phyloP scores from a whole-genome alignment of 2,797 vertebrate genomes.

The Lepilemur ruficaudatus region DNA sequence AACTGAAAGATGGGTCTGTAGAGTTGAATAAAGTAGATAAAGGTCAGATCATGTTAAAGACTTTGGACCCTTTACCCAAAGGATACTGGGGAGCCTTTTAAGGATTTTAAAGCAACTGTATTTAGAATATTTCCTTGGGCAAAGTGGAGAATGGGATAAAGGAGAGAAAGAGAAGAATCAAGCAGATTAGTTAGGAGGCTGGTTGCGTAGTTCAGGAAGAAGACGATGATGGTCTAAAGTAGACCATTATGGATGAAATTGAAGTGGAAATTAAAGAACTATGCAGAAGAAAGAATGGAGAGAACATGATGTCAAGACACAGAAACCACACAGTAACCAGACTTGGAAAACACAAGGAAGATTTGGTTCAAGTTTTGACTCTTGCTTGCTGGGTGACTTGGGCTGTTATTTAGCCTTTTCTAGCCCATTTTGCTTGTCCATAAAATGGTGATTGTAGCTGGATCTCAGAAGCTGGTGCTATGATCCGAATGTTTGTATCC shows the following conservation, averaged over 20 bases:
- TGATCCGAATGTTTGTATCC: neutral
- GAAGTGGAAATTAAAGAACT: neutral
- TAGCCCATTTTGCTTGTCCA: neutral
- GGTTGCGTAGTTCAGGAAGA: neutral
- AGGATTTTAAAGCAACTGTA: neutral
- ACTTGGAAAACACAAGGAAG: neutral
- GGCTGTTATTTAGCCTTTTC: neutral
- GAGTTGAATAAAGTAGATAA: neutral
- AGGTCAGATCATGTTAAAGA: neutral
- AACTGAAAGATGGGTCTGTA: neutral
- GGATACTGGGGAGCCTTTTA: neutral
- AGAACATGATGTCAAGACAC: neutral
- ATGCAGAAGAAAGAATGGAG: neutral
- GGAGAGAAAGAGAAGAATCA: neutral
- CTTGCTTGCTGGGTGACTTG: neutral
- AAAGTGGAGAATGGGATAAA: neutral
- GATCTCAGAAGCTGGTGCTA: neutral
- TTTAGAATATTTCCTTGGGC: neutral
- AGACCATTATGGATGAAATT: neutral
- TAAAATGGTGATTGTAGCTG: neutral
- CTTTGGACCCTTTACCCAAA: neutral
- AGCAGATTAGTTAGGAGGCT: neutral
- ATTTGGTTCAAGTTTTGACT: neutral
- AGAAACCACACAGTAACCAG: neutral
- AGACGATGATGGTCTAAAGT: neutral